phyloP scores from a whole-genome alignment of 2,113 vertebrate species.

The Rousettus leschenaultii region DNA sequence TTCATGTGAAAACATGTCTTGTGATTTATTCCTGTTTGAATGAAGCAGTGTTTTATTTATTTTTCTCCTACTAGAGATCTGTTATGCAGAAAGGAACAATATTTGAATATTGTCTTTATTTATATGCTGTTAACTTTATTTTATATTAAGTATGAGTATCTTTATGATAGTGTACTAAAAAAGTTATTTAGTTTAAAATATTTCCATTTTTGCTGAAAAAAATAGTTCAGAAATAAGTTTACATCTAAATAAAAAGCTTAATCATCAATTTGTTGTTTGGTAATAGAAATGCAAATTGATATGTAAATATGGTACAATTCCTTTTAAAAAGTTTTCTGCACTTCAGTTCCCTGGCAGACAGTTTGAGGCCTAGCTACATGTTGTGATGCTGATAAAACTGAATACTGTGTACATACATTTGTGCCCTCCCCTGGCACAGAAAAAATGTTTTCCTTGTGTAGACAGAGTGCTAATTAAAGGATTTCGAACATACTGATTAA shows the following conservation, averaged over 20 bases:
- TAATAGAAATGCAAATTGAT: not conserved
- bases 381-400: constrained; percentile 72
- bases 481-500: constrained; percentile 77
- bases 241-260: not conserved
- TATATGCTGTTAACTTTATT: constrained; percentile 3
- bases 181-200: constrained; percentile 20
- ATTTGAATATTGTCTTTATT: constrained; percentile 18
- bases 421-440: constrained; percentile 68
- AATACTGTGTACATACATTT: constrained; percentile 72
- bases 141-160: not conserved
- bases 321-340: constrained; percentile 28
- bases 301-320: not conserved
- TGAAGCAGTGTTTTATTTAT: not conserved
- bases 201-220: not conserved
- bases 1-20: not conserved
- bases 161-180: not conserved
- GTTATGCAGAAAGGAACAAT: not conserved
- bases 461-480: constrained; percentile 81
- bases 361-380: constrained; percentile 58
- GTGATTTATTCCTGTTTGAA: constrained; percentile 42
- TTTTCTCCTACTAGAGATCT: not conserved
- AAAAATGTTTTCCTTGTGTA: constrained; percentile 80
- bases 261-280: not conserved
- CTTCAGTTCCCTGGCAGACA: constrained; percentile 44
- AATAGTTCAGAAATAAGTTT: not conserved